These are phyloP conservation scores for Orthonyx spaldingii DNA, from an alignment of 2,113 vertebrate genomes.

Conservation along the genomic window DNA sequence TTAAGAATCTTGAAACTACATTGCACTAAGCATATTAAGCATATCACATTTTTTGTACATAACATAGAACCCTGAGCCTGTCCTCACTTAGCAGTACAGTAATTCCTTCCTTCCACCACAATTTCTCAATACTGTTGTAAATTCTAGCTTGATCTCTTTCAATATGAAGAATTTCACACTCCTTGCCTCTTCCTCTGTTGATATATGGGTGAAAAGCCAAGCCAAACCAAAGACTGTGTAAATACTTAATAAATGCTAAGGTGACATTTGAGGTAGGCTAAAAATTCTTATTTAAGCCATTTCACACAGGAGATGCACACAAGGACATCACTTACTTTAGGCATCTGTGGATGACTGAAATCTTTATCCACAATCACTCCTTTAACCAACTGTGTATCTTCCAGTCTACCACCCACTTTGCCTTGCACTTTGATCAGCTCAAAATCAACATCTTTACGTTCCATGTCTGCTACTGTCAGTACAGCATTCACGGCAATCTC, in stretches of 20 bases:
- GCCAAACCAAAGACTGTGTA: neutral
- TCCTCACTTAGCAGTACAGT: neutral
- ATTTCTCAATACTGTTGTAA: neutral
- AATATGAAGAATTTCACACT: neutral
- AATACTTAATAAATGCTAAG: neutral
- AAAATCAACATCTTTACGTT: slow-evolving; percentile 96
- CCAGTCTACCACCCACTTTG: slow-evolving; percentile 95
- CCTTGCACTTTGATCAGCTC: slow-evolving; percentile 98
- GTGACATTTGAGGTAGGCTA: neutral
- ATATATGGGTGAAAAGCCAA: neutral
- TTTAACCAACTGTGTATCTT: slow-evolving; percentile 94
- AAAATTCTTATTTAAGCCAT: neutral
- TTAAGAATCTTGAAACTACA: neutral
- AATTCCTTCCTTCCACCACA: neutral
- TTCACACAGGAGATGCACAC: neutral
- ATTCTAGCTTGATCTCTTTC: neutral
- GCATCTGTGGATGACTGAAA: slow-evolving; percentile 99
- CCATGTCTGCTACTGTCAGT: slow-evolving; percentile 93
- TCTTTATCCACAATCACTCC: slow-evolving; percentile 97
- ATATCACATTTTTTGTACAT: neutral
- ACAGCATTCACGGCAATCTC: slow-evolving; percentile 95
- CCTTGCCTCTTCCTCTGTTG: neutral
- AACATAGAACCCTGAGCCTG: neutral
- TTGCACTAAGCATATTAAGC: neutral
- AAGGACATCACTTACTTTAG: slow-evolving; percentile 78